Evolutionary conservation across 2,113 vertebrate species (phyloP).

Genomic region (Onychorhynchus coronatus): DNA sequence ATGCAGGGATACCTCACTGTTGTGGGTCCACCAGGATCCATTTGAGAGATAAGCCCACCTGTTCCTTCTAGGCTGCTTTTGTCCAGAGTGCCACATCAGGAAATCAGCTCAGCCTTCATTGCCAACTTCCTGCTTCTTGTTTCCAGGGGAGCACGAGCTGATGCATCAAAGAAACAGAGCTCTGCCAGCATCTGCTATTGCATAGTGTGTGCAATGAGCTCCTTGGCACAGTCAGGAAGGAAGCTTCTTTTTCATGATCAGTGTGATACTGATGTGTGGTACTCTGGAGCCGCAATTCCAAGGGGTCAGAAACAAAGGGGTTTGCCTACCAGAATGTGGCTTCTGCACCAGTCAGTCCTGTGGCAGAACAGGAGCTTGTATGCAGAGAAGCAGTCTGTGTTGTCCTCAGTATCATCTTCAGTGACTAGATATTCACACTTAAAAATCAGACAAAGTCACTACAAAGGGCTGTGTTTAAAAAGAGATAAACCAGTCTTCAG

Average conservation of each 20-base stretch:
- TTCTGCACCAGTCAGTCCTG: background rate
- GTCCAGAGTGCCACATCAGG: background rate
- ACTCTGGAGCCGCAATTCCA: background rate
- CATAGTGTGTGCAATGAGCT: accelerated
- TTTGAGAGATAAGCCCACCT: background rate
- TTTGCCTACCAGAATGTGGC: background rate
- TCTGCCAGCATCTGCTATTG: background rate
- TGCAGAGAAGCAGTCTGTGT: accelerated
- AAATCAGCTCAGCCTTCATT: background rate
- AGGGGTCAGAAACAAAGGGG: background rate
- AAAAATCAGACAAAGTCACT: background rate
- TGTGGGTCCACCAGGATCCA: background rate
- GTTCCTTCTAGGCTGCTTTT: background rate
- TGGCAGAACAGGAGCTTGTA: background rate
- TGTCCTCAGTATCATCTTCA: background rate
- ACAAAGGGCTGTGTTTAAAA: background rate
- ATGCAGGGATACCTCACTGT: background rate
- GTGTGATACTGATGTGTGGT: background rate
- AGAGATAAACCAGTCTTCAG: background rate
- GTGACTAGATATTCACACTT: background rate
- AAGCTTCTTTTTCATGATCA: background rate
- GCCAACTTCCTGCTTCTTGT: background rate
- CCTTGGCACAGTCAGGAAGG: background rate
- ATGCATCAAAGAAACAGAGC: background rate
- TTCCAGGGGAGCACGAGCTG: background rate